These are phyloP conservation scores for Tachyglossus aculeatus DNA, from an alignment of 2,797 vertebrate genomes.

Conservation along the genomic window DNA sequence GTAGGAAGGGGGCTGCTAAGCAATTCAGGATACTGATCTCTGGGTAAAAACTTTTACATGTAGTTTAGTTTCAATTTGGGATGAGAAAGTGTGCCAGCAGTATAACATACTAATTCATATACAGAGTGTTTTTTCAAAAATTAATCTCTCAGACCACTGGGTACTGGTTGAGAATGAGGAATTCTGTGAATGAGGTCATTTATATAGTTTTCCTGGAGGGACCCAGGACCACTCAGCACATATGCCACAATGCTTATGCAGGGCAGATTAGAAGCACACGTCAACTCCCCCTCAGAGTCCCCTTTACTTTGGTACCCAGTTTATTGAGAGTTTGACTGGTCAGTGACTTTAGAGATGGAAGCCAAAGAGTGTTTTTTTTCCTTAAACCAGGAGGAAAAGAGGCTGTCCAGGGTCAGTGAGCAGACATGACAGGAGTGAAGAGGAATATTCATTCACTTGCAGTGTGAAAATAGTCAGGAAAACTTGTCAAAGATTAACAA, in stretches of 20 bases:
- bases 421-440: background rate
- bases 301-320: background rate
- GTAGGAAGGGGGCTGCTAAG: too few species aligned
- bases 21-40: too few species aligned
- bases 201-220: too few species aligned
- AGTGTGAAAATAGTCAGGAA: background rate
- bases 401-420: conserved; percentile 21
- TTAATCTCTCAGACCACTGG: too few species aligned
- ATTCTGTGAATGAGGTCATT: too few species aligned
- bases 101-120: too few species aligned
- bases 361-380: background rate
- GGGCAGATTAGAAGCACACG: background rate
- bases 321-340: background rate
- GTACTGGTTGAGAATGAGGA: too few species aligned
- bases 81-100: too few species aligned
- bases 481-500: conserved; percentile 1
- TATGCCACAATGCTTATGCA: background rate
- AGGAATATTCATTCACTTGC: background rate
- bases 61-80: too few species aligned
- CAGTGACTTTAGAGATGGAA: conserved; percentile 25
- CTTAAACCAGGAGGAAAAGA: conserved; percentile 7
- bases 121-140: too few species aligned
- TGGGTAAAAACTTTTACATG: too few species aligned
- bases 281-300: background rate
- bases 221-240: background rate